Base-by-base conservation (phyloP, 2,888 invertebrate genomes). In the Drosophila prolongata region DNA sequence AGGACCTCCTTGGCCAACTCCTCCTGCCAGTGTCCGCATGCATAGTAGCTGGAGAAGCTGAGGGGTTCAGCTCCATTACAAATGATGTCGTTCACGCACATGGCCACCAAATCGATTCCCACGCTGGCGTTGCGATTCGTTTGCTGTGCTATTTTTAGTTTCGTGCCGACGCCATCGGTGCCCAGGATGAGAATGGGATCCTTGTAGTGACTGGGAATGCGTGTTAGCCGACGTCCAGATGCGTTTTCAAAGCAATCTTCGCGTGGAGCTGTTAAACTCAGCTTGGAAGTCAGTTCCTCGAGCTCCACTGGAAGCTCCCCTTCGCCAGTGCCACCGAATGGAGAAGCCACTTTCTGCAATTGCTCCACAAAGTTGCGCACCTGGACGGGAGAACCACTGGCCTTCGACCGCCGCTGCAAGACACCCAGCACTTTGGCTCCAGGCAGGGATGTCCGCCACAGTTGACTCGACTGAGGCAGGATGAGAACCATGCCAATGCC, bases 91-190 rank as follows among this genome's bases (percentile, higher is more conserved):
- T 99, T 99, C 6, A 97, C 98, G 90, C 99, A 99, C 99, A 99
- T 99, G 10, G 99, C 99, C 2, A 99, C 99, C 68, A 99, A 93
- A 93, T 99, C 99, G 67, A 97, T 95, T 38, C 99, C 99, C 71
- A 99, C 95, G 0, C 96, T 96, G 72, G 94, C 93, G 92, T 98
- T 97, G 11, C 95, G 93, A 58, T 95, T 94, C 74, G 94, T 95
- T 80, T 94, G 94, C 91, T 98, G 96, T 0, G 98, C 98, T 72
- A 97, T 94, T 95, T 97, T 97, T 10, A 99, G 94, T 92, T 99
- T 99, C 0, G 99, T 99, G 55, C 99, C 99, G 16, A 99, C 99
- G n/a, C 99, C 99, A 93, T 99, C 99, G 0, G 99, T 97, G 1
- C 98, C 98, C 44, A 98, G 95, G 0, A 99, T 97, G 0, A 99